Base-by-base conservation (phyloP, 2,888 invertebrate species). In the Caenorhabditis sp. region DNA sequence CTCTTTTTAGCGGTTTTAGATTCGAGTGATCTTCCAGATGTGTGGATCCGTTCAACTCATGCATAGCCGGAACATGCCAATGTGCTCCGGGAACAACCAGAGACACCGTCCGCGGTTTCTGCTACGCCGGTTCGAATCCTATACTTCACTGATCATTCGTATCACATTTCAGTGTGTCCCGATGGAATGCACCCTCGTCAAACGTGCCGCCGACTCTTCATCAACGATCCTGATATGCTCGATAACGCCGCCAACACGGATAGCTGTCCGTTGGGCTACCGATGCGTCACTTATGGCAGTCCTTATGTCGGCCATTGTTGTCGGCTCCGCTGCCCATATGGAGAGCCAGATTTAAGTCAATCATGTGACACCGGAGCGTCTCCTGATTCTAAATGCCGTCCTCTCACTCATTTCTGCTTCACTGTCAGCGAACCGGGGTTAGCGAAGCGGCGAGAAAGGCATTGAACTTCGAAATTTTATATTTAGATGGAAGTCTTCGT, bases 271-370 rank as follows among this genome's bases (percentile, higher is more conserved):
- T 45, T 81, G 13, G 81, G 83, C 1, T 84, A 81, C 50, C 81
- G 84, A 32, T 89, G 89, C 68, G 87, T 86, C 58, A 88, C 88
- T 6, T 89, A 88, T 75, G 89, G 89, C 15, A 87, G 87, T 59
- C 89, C 89, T 1, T 86, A 86, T 76, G 86, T 89, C 39, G 89
- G 89, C 1, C 89, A 89, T 65, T 89, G 89, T 68, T 89, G 89
- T 77, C 84, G 85, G 13, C 58, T 89, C 35, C 73, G 84, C n/a
- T 89, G 89, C 53, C 89, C 89, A 22, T 89, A 86, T 77, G 89
- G 89, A 48, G 85, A 86, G 70, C 87, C 89, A 13, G 88, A 88
- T 75, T 75, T 87, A 73, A 84, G 87, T 46, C 89, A 88, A 70
- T 88, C 87, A 6, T 88, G 88, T 59, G 88, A 88, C 59, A 81